phyloP scores from a whole-genome alignment of 53 echinoderm and acorn worm species.

The Pentamera pediparva region DNA sequence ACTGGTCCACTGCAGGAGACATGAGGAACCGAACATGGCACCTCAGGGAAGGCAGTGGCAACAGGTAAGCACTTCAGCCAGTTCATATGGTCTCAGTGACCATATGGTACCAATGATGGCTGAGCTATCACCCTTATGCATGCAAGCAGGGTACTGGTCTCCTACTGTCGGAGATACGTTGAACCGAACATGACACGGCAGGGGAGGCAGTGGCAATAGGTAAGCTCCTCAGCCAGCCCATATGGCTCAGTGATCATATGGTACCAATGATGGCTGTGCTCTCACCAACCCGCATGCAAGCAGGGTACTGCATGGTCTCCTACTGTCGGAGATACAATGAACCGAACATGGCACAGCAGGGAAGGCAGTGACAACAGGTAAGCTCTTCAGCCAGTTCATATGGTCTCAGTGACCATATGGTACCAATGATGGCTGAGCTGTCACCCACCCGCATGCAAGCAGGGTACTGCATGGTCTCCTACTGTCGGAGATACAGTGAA shows the following conservation, averaged over 20 bases:
- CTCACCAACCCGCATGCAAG: constrained; percentile 26
- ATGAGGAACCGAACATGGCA: neutral
- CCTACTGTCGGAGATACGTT: constrained; percentile 35
- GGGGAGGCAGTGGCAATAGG: constrained; percentile 49
- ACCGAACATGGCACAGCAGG: constrained; percentile 52
- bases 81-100: no score
- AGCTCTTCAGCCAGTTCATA: no score
- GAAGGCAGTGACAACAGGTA: constrained; percentile 43
- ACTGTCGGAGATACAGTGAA: constrained; percentile 20
- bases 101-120: neutral
- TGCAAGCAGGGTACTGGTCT: constrained; percentile 30
- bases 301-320: constrained; percentile 32
- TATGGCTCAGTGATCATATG: no score
- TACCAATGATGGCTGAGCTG: neutral
- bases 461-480: constrained; percentile 13
- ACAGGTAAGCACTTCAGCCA: no score
- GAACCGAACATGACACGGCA: constrained; percentile 57
- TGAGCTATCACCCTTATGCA: constrained; percentile 9
- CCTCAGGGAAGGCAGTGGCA: neutral
- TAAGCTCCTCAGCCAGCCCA: no score
- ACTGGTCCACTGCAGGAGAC: constrained; percentile 34
- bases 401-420: no score
- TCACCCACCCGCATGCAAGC: constrained; percentile 28
- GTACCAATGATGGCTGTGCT: neutral
- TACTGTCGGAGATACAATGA: constrained; percentile 43